Evolutionary conservation across 2,888 invertebrate genomes (phyloP), one percentile per base, ranked within the genome.

Genomic region (Stenoptilia bipunctidactyla): DNA sequence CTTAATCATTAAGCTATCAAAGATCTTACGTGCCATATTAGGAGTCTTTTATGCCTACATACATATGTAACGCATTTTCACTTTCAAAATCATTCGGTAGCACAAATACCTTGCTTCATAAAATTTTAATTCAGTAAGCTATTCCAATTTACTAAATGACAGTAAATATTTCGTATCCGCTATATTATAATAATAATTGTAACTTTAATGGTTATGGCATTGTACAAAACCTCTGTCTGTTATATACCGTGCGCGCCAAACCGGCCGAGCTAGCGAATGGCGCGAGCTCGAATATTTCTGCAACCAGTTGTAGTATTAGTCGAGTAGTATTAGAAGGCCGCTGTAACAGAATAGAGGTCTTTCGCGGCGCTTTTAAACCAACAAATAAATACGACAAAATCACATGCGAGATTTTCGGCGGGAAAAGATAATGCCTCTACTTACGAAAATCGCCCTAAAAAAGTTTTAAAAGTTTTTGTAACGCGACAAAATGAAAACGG

Each of bases 241-340:
- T n/a, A n/a, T n/a, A n/a, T n/a, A 41, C 45, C 48, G 52, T 53
- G 44, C 49, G 50, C 50, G 50, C 50, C 50, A 66, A 74, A 74
- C 73, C 68, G 71, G 73, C 74, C 62, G 58, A 55, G 56, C 53
- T 61, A 67, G 74, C 65, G 57, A 55, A 66, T 66, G 55, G 55
- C 50, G 51, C 52, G 51, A 52, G 50, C 48, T 46, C 48, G 51
- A 20, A 20, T 57, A 63, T 65, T 61, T 65, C 56, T 66, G 65
- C 62, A 63, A 63, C 65, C 56, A 62, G 55, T 55, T 51, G 57
- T 56, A 57, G 57, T 56, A 57, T 56, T 61, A 61, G 59, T 62
- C 58, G 58, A 64, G 61, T 74, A 75, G 77, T 76, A 66, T 66
- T 75, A 77, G 74, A 79, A 76, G 74, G 74, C 76, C 71, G 69